Percentiles rank a stretch among this genome's conserved stretches.
Evolutionary conservation across 1,140 invertebrate species (phyloP).

Genomic region (Whitmania pigra): DNA sequence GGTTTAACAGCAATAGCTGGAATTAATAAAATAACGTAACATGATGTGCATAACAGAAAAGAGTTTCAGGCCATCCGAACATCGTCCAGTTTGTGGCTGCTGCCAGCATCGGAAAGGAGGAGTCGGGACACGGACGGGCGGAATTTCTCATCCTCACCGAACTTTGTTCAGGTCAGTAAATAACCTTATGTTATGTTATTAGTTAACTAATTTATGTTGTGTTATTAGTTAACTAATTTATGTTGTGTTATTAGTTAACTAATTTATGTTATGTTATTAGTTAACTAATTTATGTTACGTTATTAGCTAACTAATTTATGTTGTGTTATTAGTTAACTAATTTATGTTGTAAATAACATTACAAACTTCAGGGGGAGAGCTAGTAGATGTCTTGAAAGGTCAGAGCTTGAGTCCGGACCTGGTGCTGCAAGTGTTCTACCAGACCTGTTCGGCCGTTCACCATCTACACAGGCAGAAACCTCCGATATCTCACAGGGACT

Average conservation of each 20-base stretch:
- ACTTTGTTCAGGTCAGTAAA: conserved; percentile 46
- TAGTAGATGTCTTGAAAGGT: conserved; percentile 64
- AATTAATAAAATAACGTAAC: neutral
- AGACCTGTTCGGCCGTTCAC: conserved; percentile 72
- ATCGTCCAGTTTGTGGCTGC: conserved; percentile 47
- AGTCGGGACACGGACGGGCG: conserved; percentile 42
- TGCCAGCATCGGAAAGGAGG: conserved; percentile 42
- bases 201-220: too few species aligned
- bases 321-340: too few species aligned
- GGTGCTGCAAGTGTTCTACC: conserved; percentile 79
- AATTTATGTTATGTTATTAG: neutral
- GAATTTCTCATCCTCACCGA: conserved; percentile 49
- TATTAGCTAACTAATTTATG: too few species aligned
- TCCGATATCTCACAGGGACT: conserved; percentile 80
- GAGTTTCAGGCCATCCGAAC: conserved; percentile 47
- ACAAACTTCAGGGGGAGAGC: conserved; percentile 32
- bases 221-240: too few species aligned
- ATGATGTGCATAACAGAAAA: too few species aligned
- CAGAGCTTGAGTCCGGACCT: conserved; percentile 57
- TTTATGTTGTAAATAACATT: conserved; percentile 6
- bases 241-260: too few species aligned
- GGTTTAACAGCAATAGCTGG: too few species aligned
- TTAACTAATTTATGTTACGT: too few species aligned
- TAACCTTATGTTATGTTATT: neutral
- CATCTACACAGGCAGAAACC: conserved; percentile 82